phyloP scores from a whole-genome alignment of 2,797 vertebrate genomes.

The Valencia hispanica region DNA sequence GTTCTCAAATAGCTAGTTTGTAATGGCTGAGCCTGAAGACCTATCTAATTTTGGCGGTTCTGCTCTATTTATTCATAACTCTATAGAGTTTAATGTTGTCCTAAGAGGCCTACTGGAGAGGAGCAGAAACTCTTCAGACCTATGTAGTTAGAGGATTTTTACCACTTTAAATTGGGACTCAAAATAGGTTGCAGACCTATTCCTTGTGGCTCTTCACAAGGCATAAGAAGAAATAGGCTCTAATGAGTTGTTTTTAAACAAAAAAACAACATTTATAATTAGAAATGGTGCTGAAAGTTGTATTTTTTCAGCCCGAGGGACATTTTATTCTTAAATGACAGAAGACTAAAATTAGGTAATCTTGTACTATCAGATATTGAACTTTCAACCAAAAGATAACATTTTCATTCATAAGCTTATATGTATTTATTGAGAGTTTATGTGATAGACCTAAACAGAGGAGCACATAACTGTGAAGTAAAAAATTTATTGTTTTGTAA shows the following conservation, averaged over 20 bases:
- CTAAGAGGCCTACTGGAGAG: constrained; percentile 37
- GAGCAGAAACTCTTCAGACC: constrained; percentile 30
- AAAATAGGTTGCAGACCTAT: constrained; percentile 56
- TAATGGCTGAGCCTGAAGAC: constrained; percentile 53
- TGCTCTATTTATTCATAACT: constrained; percentile 68
- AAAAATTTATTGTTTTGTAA: too few species aligned
- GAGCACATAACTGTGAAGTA: too few species aligned
- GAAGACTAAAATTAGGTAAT: neutral
- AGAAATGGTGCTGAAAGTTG: constrained; percentile 17
- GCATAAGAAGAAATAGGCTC: constrained; percentile 37
- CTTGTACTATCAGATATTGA: neutral
- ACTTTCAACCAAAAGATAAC: neutral
- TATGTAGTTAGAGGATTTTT: constrained; percentile 11
- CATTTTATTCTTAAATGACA: neutral
- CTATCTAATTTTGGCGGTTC: constrained; percentile 63
- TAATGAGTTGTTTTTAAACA: constrained; percentile 46
- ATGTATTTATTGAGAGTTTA: too few species aligned
- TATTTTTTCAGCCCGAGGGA: neutral
- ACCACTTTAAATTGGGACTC: constrained; percentile 43
- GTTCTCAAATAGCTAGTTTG: constrained; percentile 41
- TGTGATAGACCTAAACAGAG: too few species aligned
- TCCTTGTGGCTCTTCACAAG: constrained; percentile 35
- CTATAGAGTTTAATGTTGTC: constrained; percentile 51
- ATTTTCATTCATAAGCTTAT: too few species aligned
- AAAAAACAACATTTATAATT: constrained; percentile 40